phyloP scores from a whole-genome alignment of 2,888 invertebrate genomes.

The Blastobasis adustella region DNA sequence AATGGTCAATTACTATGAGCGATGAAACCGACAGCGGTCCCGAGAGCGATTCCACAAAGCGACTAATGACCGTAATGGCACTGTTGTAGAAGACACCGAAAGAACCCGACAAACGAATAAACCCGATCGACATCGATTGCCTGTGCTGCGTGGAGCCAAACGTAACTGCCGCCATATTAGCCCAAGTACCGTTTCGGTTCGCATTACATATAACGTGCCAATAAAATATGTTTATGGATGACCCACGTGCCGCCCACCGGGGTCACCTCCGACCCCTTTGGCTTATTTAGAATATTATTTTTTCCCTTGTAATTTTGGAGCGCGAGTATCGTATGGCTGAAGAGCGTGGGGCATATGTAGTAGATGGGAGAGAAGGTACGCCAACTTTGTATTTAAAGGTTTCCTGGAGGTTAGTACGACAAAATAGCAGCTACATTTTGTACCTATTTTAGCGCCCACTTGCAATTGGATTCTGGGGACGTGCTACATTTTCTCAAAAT shows the following conservation, averaged over 20 bases:
- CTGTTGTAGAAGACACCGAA: neutral
- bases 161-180: slow-evolving; percentile 20
- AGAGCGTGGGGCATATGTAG: too few relatives aligned
- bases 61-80: slow-evolving; percentile 5
- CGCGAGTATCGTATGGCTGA: too few relatives aligned
- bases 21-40: slow-evolving; percentile 6
- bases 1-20: too few relatives aligned
- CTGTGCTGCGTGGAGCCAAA: neutral
- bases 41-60: slow-evolving; percentile 13
- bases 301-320: neutral
- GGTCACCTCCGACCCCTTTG: slow-evolving; percentile 22
- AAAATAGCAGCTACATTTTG: too few relatives aligned
- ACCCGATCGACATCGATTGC: too few relatives aligned
- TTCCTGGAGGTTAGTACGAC: too few relatives aligned
- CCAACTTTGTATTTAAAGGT: too few relatives aligned
- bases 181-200: slow-evolving; percentile 23
- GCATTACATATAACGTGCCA: slow-evolving; percentile 32
- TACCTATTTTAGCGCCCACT: too few relatives aligned
- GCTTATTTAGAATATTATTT: slow-evolving; percentile 16
- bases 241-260: slow-evolving; percentile 15
- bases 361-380: too few relatives aligned
- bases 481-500: too few relatives aligned
- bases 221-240: slow-evolving; percentile 42
- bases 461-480: too few relatives aligned
- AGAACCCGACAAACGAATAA: neutral